Conservation (phyloP, 2,113 vertebrate genomes). For the Gambusia holbrooki region DNA sequence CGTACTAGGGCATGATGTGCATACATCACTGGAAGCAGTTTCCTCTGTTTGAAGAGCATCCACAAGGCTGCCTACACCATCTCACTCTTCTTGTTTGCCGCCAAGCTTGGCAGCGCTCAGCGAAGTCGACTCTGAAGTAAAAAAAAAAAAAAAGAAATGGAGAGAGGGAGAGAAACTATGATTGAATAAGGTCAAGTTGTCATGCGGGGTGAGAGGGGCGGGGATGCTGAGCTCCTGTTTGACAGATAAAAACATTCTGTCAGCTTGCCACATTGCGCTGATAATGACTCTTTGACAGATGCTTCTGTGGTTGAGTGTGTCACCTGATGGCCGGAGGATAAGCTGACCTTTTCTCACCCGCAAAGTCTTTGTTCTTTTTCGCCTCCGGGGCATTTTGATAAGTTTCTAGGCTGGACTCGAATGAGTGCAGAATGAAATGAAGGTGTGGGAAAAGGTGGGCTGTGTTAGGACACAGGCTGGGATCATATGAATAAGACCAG, state of each 20-base stretch:
- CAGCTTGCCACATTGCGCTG: conserved; percentile 52
- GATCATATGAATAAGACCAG: conserved; percentile 23
- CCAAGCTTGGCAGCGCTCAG: conserved; percentile 54
- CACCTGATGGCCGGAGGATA: conserved; percentile 43
- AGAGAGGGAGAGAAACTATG: conserved; percentile 3
- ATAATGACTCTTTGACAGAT: conserved; percentile 62
- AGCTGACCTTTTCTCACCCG: conserved; percentile 10
- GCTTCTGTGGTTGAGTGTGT: conserved; percentile 39
- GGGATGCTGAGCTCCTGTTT: conserved; percentile 42
- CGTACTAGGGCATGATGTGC: conserved; percentile 54
- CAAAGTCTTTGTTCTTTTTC: conserved; percentile 10
- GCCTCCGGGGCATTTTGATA: conserved; percentile 24
- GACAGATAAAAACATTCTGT: conserved; percentile 59
- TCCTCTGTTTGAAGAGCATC: conserved; percentile 64
- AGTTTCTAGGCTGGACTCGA: conserved; percentile 25
- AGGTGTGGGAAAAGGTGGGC: conserved; percentile 13
- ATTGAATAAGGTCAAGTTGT: conserved; percentile 60
- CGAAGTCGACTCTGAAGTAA: conserved; percentile 22
- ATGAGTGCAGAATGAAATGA: neutral
- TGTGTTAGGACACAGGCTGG: conserved; percentile 11
- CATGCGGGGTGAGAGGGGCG: conserved; percentile 35
- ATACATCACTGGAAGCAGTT: conserved; percentile 61
- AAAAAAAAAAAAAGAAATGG: conserved; percentile 4
- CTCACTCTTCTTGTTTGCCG: conserved; percentile 38
- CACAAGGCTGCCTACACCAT: conserved; percentile 59